Percentiles rank a stretch among this genome's conserved stretches.
Evolutionary conservation across 2,888 invertebrate species (phyloP).

Genomic region (Brenthis ino): DNA sequence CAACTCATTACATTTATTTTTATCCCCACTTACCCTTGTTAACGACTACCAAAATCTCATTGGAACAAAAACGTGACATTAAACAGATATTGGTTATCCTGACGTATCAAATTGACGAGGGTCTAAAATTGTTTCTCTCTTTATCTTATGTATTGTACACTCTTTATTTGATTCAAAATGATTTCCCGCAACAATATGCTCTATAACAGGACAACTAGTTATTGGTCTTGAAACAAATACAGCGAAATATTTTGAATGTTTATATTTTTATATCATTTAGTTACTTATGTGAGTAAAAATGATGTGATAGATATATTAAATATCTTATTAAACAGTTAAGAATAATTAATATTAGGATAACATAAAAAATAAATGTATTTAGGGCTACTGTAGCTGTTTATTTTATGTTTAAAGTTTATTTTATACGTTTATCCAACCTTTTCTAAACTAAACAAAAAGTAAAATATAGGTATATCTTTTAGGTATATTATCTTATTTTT

Average conservation of each 20-base stretch:
- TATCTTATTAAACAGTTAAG: too few species aligned
- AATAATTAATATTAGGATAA: too few species aligned
- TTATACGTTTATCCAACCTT: too few species aligned
- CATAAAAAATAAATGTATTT: too few species aligned
- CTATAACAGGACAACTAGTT: slow-evolving; percentile 7
- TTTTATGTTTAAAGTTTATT: too few species aligned
- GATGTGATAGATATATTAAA: too few species aligned
- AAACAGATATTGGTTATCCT: slow-evolving; percentile 30
- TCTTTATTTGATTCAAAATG: slow-evolving; percentile 43
- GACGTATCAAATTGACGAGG: slow-evolving; percentile 57
- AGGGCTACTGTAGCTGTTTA: too few species aligned
- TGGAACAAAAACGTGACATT: slow-evolving; percentile 33
- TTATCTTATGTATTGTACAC: slow-evolving; percentile 31
- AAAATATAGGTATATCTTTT: too few species aligned
- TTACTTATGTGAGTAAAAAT: too few species aligned
- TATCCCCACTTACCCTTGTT: slow-evolving; percentile 26
- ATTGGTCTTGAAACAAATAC: slow-evolving; percentile 1
- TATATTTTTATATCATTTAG: neutral
- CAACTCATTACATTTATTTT: slow-evolving; percentile 21
- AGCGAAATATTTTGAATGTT: neutral
- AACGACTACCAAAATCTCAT: slow-evolving; percentile 29
- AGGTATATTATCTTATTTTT: too few species aligned
- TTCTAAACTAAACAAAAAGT: too few species aligned
- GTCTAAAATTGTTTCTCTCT: slow-evolving; percentile 41
- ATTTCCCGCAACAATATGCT: slow-evolving; percentile 46